Evolutionary conservation across 2,113 vertebrate genomes (phyloP).

Genomic region (Brachyhypopomus gauderio): DNA sequence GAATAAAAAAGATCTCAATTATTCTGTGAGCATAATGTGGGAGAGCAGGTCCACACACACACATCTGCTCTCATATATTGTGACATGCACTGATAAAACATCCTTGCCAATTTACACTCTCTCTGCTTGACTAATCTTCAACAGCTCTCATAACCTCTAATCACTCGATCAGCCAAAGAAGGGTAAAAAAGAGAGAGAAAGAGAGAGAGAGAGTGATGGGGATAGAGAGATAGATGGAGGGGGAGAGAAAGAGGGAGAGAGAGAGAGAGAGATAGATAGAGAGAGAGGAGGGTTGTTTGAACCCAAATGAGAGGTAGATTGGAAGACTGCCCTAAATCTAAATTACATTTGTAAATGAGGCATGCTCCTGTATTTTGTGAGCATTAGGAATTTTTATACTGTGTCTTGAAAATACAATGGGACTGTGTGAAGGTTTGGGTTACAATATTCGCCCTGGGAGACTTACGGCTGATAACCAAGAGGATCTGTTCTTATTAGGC

Average conservation of each 20-base stretch:
- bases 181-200: slow-evolving; percentile 28
- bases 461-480: slow-evolving; percentile 25
- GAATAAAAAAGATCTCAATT: slow-evolving; percentile 88
- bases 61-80: slow-evolving; percentile 85
- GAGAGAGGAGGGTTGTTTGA: slow-evolving; percentile 78
- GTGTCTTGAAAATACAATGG: slow-evolving; percentile 42
- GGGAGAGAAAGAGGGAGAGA: slow-evolving; percentile 35
- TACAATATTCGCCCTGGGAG: slow-evolving; percentile 25
- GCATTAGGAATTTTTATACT: slow-evolving; percentile 76
- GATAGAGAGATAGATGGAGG: slow-evolving; percentile 46
- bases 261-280: slow-evolving; percentile 30
- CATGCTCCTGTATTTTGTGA: slow-evolving; percentile 79
- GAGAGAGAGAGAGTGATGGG: slow-evolving; percentile 45
- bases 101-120: slow-evolving; percentile 92
- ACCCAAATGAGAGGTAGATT: slow-evolving; percentile 86
- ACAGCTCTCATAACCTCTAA: slow-evolving; percentile 86
- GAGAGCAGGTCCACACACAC: slow-evolving; percentile 83
- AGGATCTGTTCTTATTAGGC: slow-evolving; percentile 27
- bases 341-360: slow-evolving; percentile 93
- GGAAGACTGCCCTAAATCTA: slow-evolving; percentile 85
- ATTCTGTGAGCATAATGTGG: slow-evolving; percentile 89
- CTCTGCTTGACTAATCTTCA: slow-evolving; percentile 88
- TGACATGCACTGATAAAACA: slow-evolving; percentile 93
- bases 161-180: slow-evolving; percentile 85
- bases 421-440: slow-evolving; percentile 15